These are phyloP conservation scores for Tamias sibiricus DNA, from an alignment of 2,113 vertebrate species.

Conservation along the genomic window DNA sequence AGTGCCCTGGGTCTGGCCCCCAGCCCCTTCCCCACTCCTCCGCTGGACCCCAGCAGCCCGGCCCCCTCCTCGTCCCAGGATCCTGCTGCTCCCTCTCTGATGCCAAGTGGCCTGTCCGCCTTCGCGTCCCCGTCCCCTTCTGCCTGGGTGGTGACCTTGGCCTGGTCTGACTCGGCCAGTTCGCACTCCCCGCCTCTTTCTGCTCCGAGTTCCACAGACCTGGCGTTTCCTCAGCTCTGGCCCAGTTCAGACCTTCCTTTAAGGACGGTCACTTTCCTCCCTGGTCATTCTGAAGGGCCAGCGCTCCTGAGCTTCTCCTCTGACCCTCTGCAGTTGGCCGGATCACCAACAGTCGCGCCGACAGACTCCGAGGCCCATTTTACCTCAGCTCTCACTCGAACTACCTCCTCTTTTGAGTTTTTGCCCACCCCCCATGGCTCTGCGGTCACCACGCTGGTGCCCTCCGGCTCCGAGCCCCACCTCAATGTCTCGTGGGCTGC, in stretches of 20 bases:
- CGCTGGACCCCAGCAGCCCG: conserved; percentile 65
- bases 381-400: conserved; percentile 85
- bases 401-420: conserved; percentile 85
- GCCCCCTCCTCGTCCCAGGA: background rate
- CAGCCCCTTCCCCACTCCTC: conserved; percentile 48
- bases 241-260: conserved; percentile 69
- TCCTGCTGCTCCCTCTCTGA: conserved; percentile 45
- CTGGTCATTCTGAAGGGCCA: conserved; percentile 8
- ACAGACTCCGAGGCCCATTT: conserved; percentile 72
- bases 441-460: conserved; percentile 64
- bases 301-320: conserved; percentile 43
- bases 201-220: background rate
- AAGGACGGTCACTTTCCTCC: background rate
- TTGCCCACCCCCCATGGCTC: conserved; percentile 51
- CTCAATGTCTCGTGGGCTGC: conserved; percentile 67
- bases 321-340: conserved; percentile 60
- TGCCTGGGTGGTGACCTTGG: background rate
- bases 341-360: conserved; percentile 54
- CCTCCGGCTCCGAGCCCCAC: conserved; percentile 57
- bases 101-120: conserved; percentile 54
- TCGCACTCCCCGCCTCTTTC: conserved; percentile 53
- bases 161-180: conserved; percentile 33
- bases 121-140: conserved; percentile 71
- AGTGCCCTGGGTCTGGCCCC: conserved; percentile 66
- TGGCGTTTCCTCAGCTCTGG: conserved; percentile 55